These are phyloP conservation scores for Nothobranchius furzeri DNA, from an alignment of 2,113 vertebrate species.

Conservation along the genomic window DNA sequence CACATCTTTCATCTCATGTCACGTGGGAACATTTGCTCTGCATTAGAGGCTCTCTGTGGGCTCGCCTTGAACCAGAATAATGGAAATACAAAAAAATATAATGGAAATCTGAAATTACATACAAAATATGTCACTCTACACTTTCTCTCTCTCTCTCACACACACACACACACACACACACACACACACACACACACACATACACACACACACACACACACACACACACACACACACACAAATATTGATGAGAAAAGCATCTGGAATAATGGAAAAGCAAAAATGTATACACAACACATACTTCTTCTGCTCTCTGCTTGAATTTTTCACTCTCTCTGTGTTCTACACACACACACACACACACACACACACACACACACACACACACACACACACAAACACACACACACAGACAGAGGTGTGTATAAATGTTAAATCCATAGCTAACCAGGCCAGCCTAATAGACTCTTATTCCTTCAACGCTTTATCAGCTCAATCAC, in stretches of 20 bases:
- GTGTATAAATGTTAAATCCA: constrained; percentile 70
- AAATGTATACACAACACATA: constrained; percentile 54
- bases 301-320: constrained; percentile 33
- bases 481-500: constrained; percentile 75
- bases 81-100: constrained; percentile 73
- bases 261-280: constrained; percentile 67
- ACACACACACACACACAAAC: not conserved
- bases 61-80: constrained; percentile 68
- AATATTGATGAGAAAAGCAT: constrained; percentile 65
- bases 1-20: constrained; percentile 69
- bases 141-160: no score
- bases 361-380: not conserved
- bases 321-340: constrained; percentile 39
- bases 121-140: constrained; percentile 35
- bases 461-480: constrained; percentile 72
- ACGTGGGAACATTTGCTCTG: constrained; percentile 72
- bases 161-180: constrained; percentile 12
- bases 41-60: constrained; percentile 64
- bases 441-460: constrained; percentile 71
- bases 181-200: constrained; percentile 27
- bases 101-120: constrained; percentile 73
- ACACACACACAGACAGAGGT: constrained; percentile 27
- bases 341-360: not conserved
- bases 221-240: constrained; percentile 31
- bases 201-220: not conserved